These are phyloP conservation scores for Laothoe populi DNA, from an alignment of 2,888 invertebrate species.

Conservation along the genomic window DNA sequence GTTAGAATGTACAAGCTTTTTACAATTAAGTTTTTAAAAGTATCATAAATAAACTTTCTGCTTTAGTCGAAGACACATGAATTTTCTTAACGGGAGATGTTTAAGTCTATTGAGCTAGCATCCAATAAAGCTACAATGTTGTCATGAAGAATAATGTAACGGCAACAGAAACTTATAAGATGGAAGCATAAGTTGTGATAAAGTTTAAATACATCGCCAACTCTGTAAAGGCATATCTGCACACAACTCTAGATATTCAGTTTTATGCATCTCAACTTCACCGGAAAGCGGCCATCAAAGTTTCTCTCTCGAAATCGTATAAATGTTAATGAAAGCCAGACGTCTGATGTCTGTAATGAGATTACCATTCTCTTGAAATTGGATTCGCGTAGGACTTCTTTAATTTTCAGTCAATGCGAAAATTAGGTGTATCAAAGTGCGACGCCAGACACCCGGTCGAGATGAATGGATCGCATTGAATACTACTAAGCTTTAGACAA, in stretches of 20 bases:
- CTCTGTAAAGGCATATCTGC: slow-evolving; percentile 70
- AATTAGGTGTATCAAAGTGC: slow-evolving; percentile 67
- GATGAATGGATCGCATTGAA: slow-evolving; percentile 52
- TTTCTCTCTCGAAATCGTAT: slow-evolving; percentile 72
- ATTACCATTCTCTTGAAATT: slow-evolving; percentile 81
- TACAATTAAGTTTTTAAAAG: too few species aligned
- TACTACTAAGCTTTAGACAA: slow-evolving; percentile 30
- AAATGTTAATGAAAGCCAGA: slow-evolving; percentile 83
- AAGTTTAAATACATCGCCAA: slow-evolving; percentile 53
- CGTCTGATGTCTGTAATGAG: slow-evolving; percentile 78
- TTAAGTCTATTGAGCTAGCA: not conserved
- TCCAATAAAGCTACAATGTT: not conserved
- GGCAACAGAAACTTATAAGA: slow-evolving; percentile 43
- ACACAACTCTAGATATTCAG: slow-evolving; percentile 67
- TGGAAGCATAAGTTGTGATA: slow-evolving; percentile 66
- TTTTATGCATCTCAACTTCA: slow-evolving; percentile 70
- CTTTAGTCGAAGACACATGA: too few species aligned
- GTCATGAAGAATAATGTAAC: slow-evolving; percentile 38
- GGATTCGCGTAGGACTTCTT: slow-evolving; percentile 79
- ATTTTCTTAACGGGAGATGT: too few species aligned
- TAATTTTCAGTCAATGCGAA: slow-evolving; percentile 79
- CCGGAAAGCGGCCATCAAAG: slow-evolving; percentile 61
- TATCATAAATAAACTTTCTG: too few species aligned
- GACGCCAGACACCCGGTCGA: slow-evolving; percentile 45
- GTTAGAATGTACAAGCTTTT: too few species aligned